Conservation (phyloP, 2,888 invertebrate species). For the Epinotia brunnichana region DNA sequence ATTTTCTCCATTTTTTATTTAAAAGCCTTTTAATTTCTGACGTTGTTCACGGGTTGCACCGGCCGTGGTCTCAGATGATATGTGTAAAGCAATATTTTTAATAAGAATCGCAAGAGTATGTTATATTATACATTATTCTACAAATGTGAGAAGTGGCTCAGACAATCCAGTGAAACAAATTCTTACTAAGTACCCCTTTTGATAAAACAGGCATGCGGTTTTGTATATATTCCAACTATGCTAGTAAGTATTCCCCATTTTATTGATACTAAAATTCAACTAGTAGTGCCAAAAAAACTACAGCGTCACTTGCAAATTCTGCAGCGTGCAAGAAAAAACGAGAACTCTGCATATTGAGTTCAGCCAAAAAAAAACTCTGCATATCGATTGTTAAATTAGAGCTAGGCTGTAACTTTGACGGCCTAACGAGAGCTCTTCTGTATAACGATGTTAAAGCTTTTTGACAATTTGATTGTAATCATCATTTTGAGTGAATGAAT, state of each 20-base stretch:
- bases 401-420: slow-evolving; percentile 23
- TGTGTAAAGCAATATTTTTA: too few species aligned
- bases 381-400: slow-evolving; percentile 34
- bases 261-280: slow-evolving; percentile 29
- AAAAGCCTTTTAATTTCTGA: too few species aligned
- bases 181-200: too few species aligned
- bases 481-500: not conserved
- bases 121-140: too few species aligned
- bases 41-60: too few species aligned
- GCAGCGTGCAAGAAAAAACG: slow-evolving; percentile 28
- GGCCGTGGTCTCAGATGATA: too few species aligned
- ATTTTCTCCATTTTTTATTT: too few species aligned
- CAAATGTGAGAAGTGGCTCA: too few species aligned
- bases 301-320: slow-evolving; percentile 13
- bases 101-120: too few species aligned
- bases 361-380: too few species aligned
- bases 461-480: slow-evolving; percentile 4
- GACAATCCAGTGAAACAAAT: too few species aligned
- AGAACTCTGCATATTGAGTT: slow-evolving; percentile 32
- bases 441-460: slow-evolving; percentile 4
- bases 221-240: not conserved
- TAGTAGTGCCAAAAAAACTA: slow-evolving; percentile 26
- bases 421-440: slow-evolving; percentile 23
- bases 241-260: not conserved
- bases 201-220: too few species aligned